Evolutionary conservation across 2,113 vertebrate genomes (phyloP).

Genomic region (Typhlomys cinereus): DNA sequence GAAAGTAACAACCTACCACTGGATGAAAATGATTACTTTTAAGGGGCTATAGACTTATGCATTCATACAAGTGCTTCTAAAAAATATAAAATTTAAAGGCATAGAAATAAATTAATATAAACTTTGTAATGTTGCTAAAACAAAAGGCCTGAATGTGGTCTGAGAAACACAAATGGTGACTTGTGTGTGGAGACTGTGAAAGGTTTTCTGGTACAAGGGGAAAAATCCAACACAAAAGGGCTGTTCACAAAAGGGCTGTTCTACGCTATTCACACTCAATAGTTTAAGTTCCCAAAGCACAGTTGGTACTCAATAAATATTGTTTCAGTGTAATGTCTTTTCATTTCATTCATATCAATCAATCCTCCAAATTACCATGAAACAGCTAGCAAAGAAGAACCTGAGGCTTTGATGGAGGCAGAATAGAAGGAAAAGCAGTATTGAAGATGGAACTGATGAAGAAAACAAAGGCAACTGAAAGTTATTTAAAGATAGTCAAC

Average conservation of each 20-base stretch:
- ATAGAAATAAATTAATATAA: background rate
- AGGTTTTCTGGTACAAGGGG: background rate
- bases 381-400: background rate
- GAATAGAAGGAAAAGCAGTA: background rate
- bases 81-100: background rate
- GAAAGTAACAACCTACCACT: slow-evolving; percentile 22
- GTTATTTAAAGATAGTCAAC: background rate
- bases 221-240: background rate
- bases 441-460: background rate
- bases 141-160: background rate
- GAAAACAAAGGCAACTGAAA: background rate
- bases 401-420: background rate
- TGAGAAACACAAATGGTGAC: background rate
- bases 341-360: background rate
- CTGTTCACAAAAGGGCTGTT: background rate
- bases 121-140: background rate
- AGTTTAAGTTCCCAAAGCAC: background rate
- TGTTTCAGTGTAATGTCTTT: background rate
- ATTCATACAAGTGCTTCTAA: background rate
- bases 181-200: background rate
- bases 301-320: background rate
- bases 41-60: background rate
- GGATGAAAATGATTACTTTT: slow-evolving; percentile 40
- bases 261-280: background rate
- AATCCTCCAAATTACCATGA: background rate